Evolutionary conservation across 2,888 invertebrate genomes (phyloP).

Genomic region (Mesopsocus fuscifrons): DNA sequence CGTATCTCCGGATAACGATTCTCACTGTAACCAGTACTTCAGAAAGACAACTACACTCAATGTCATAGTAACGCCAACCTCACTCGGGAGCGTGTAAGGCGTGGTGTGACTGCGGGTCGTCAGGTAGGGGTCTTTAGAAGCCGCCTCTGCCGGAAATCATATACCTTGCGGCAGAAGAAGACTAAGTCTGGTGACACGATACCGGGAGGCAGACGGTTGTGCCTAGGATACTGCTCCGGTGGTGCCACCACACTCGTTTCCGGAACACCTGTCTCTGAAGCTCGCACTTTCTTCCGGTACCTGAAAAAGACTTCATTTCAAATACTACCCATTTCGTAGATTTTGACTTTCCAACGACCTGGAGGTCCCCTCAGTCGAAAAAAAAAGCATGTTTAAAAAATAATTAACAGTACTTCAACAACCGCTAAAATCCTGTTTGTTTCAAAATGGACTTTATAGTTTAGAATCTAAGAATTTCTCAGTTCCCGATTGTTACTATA

Average conservation of each 20-base stretch:
- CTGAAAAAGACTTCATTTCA: slow-evolving; percentile 40
- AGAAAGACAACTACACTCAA: too few species aligned
- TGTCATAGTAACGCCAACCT: too few species aligned
- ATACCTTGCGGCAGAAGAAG: slow-evolving; percentile 85
- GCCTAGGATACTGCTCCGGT: slow-evolving; percentile 32
- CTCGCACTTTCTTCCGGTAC: slow-evolving; percentile 64
- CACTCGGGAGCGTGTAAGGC: too few species aligned
- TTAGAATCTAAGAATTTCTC: too few species aligned
- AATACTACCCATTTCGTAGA: too few species aligned
- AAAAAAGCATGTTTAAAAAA: too few species aligned
- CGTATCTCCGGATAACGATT: too few species aligned
- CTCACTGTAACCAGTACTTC: too few species aligned
- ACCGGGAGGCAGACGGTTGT: slow-evolving; percentile 40
- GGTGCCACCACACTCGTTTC: slow-evolving; percentile 57
- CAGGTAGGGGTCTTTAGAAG: slow-evolving; percentile 29
- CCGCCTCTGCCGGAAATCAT: slow-evolving; percentile 77
- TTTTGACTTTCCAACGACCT: too few species aligned
- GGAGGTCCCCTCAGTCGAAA: too few species aligned
- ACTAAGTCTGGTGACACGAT: slow-evolving; percentile 62
- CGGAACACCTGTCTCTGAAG: slow-evolving; percentile 55
- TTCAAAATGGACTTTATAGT: slow-evolving; percentile 1
- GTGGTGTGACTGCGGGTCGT: too few species aligned
- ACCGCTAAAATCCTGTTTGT: slow-evolving; percentile 2
- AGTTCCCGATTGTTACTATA: too few species aligned
- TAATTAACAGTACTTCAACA: slow-evolving; percentile 9